Percentiles rank a stretch among this genome's conserved stretches.
These are phyloP conservation scores for Calypte anna DNA, from an alignment of 2,113 vertebrate species.

Conservation along the genomic window DNA sequence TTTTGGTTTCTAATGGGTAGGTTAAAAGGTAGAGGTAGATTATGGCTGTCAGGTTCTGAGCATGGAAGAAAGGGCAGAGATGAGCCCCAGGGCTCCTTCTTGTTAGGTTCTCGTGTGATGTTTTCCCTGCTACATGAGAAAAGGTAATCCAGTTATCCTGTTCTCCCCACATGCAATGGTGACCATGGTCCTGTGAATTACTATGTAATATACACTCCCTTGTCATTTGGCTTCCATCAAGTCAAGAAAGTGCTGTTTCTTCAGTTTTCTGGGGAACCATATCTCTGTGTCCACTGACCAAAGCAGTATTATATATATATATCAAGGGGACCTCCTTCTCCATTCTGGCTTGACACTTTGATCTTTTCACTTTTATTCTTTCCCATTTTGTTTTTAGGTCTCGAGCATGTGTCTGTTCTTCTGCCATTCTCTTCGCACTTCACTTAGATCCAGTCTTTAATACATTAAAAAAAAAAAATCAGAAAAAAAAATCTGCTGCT, in stretches of 20 bases:
- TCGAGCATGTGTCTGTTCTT: accelerated
- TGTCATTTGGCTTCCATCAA: not conserved
- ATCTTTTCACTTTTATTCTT: not conserved
- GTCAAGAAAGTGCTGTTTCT: not conserved
- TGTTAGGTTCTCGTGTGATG: not conserved
- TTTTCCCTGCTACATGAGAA: not conserved
- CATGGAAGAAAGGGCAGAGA: not conserved
- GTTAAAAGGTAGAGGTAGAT: not conserved
- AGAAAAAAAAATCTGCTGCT: not conserved
- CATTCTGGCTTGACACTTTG: not conserved
- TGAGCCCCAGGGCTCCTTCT: not conserved
- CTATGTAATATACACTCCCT: not conserved
- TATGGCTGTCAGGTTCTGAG: not conserved
- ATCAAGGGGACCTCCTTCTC: not conserved
- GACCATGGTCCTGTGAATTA: not conserved
- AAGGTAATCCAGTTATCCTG: not conserved
- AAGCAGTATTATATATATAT: not conserved
- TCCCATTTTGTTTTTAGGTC: not conserved
- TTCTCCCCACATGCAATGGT: not conserved
- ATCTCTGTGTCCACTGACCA: not conserved
- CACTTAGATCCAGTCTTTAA: not conserved
- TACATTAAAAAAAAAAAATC: not conserved
- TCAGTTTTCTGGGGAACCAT: not conserved
- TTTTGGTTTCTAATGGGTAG: not conserved
- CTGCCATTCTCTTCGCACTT: not conserved